Percentiles rank a stretch among this genome's conserved stretches.
Evolutionary conservation across 2,113 vertebrate genomes (phyloP).

Genomic region (Odobenus rosmarus): DNA sequence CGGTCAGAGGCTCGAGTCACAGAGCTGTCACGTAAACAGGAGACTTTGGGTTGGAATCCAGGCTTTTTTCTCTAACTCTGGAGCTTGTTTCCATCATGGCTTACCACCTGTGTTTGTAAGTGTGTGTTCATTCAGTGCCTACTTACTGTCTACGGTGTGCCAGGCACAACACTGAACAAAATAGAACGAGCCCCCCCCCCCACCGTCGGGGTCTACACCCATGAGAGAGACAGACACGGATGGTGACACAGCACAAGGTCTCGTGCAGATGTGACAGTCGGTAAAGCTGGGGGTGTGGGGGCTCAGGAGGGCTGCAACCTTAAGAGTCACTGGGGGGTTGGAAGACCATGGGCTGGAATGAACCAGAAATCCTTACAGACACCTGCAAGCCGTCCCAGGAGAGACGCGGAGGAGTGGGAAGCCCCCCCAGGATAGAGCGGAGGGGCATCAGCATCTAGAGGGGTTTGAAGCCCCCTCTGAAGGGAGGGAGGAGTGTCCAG

Average conservation of each 20-base stretch:
- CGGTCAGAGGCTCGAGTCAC: rapidly evolving
- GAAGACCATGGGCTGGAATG: neutral
- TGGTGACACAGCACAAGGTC: rapidly evolving
- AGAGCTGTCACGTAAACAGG: rapidly evolving
- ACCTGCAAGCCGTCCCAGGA: neutral
- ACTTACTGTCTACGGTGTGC: rapidly evolving
- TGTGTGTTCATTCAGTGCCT: rapidly evolving
- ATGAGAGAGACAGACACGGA: neutral
- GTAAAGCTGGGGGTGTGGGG: neutral
- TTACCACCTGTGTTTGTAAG: neutral
- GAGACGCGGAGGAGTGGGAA: neutral
- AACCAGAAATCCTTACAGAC: neutral
- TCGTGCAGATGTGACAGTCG: rapidly evolving
- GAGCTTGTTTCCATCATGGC: too few species aligned
- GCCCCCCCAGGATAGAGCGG: neutral
- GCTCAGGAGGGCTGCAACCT: rapidly evolving
- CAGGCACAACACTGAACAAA: neutral
- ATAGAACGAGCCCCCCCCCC: neutral
- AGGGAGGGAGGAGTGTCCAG: too few species aligned
- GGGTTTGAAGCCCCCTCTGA: too few species aligned
- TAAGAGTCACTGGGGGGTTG: neutral
- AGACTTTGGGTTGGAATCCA: neutral
- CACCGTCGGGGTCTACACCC: rapidly evolving
- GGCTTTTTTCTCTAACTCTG: neutral
- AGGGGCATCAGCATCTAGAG: neutral